Evolutionary conservation across 2,888 invertebrate species (phyloP).

Genomic region (Heterodera filipjevi): DNA sequence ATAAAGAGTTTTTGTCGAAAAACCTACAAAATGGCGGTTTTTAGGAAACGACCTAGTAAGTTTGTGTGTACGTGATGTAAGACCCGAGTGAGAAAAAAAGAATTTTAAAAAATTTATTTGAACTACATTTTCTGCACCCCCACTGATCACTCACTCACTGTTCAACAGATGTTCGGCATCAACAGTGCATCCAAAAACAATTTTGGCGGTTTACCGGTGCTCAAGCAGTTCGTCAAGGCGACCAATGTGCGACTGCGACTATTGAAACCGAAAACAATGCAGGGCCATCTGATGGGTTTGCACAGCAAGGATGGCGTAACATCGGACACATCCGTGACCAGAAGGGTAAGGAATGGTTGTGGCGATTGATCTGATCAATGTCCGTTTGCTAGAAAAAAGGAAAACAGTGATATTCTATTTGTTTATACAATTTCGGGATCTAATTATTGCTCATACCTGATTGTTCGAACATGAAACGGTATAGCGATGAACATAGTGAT

Average conservation of each 20-base stretch:
- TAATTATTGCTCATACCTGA: too few relatives aligned
- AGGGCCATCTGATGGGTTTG: slow-evolving; percentile 95
- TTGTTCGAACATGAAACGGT: too few relatives aligned
- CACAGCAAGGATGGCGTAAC: slow-evolving; percentile 67
- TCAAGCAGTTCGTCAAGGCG: slow-evolving; percentile 96
- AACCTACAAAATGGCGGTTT: too few relatives aligned
- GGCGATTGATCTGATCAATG: not conserved
- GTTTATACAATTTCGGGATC: too few relatives aligned
- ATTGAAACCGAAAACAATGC: slow-evolving; percentile 87
- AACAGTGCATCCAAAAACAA: slow-evolving; percentile 72
- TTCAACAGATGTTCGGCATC: slow-evolving; percentile 73
- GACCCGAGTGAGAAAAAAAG: too few relatives aligned
- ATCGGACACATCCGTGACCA: slow-evolving; percentile 87
- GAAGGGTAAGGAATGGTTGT: slow-evolving; percentile 84
- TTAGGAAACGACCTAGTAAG: too few relatives aligned
- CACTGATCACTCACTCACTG: not conserved
- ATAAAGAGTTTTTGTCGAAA: too few relatives aligned
- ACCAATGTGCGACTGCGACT: slow-evolving; percentile 91
- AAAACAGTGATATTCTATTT: too few relatives aligned
- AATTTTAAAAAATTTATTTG: too few relatives aligned
- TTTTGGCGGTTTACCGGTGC: slow-evolving; percentile 86
- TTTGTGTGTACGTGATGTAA: too few relatives aligned
- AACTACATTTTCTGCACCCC: not conserved
- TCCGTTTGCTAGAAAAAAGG: too few relatives aligned
- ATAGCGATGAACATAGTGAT: too few relatives aligned